phyloP scores from a whole-genome alignment of 2,797 vertebrate species.

The Alexandromys oeconomus region DNA sequence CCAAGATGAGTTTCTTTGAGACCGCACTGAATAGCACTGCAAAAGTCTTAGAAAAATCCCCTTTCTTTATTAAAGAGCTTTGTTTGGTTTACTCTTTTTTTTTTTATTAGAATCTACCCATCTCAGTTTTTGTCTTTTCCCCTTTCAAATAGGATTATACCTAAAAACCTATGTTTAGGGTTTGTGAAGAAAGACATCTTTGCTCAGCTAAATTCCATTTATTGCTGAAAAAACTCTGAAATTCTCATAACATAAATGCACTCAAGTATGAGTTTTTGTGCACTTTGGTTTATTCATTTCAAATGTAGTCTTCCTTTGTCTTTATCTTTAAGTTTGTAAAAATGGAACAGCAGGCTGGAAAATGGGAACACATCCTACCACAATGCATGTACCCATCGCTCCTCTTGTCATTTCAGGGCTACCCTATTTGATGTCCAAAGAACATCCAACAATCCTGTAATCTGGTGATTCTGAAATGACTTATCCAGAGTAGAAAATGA shows the following conservation, averaged over 20 bases:
- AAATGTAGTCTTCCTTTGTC: constrained; percentile 27
- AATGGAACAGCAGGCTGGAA: background rate
- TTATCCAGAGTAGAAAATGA: constrained; percentile 37
- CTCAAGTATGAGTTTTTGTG: background rate
- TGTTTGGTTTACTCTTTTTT: background rate
- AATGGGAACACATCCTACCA: background rate
- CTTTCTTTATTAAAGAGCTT: constrained; percentile 14
- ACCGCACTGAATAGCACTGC: background rate
- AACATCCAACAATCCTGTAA: background rate
- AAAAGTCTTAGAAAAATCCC: background rate
- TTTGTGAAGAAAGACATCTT: background rate
- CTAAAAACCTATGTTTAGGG: constrained; percentile 1
- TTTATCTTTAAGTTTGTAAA: constrained; percentile 2
- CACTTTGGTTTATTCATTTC: constrained; percentile 39
- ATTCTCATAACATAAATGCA: constrained; percentile 9
- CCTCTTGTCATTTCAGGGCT: background rate
- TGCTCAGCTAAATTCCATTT: constrained; percentile 41
- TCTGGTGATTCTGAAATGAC: constrained; percentile 5
- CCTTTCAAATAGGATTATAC: constrained; percentile 40
- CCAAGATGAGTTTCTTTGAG: constrained; percentile 27
- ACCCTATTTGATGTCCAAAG: background rate
- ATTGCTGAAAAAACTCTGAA: constrained; percentile 48
- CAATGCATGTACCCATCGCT: background rate
- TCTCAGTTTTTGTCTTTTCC: constrained; percentile 42
- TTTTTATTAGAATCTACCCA: constrained; percentile 2